Percentiles rank a stretch among this genome's conserved stretches.
Evolutionary conservation across 2,797 vertebrate genomes (phyloP).

Genomic region (Gymnothorax reevesii): DNA sequence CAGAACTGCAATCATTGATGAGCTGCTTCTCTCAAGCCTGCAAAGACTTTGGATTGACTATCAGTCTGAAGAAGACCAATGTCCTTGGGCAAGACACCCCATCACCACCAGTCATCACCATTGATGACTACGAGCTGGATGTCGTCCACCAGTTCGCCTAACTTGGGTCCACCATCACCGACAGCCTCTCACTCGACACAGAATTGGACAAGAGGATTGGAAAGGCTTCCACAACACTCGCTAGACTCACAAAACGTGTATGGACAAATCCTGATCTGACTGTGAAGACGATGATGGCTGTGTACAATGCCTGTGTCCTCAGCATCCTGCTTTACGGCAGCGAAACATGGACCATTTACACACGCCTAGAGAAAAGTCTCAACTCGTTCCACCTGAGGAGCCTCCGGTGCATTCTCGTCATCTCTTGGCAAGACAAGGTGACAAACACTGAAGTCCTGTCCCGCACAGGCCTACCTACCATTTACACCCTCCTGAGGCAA

Average conservation of each 20-base stretch:
- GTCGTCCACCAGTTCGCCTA: background rate
- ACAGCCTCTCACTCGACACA: too few species aligned
- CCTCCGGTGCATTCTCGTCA: background rate
- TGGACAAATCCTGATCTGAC: too few species aligned
- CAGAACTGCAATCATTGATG: too few species aligned
- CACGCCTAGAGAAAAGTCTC: too few species aligned
- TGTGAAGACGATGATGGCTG: conserved; percentile 9
- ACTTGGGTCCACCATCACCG: background rate
- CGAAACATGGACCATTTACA: conserved; percentile 2
- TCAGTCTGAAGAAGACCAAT: conserved; percentile 1
- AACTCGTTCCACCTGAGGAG: too few species aligned
- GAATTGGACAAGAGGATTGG: background rate
- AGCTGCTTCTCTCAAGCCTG: background rate
- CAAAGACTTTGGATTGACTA: background rate
- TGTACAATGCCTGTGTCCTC: background rate
- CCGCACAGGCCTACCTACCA: background rate
- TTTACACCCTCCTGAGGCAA: conserved; percentile 12
- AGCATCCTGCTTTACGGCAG: conserved; percentile 8
- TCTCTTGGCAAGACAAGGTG: background rate
- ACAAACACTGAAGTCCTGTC: background rate
- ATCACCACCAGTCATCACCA: background rate
- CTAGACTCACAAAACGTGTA: too few species aligned
- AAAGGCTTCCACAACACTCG: background rate
- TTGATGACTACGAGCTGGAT: background rate
- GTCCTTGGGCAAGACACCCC: background rate